Conservation (phyloP, 2,888 invertebrate genomes). For the Liodrosophila aerea region DNA sequence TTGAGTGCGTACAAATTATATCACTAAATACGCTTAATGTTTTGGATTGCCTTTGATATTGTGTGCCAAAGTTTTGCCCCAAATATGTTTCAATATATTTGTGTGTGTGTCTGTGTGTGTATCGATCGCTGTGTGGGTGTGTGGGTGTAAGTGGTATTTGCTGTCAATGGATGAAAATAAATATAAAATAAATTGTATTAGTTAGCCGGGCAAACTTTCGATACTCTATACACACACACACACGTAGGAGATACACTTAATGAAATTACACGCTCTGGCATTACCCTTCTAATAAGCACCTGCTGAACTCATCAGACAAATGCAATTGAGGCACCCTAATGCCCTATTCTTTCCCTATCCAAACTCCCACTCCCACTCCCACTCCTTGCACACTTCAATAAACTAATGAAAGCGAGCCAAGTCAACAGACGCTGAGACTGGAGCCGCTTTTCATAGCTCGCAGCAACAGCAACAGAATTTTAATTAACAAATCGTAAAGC, state of each 20-base stretch:
- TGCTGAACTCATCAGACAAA: slow-evolving; percentile 22
- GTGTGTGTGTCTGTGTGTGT: too few relatives aligned
- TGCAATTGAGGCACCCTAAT: slow-evolving; percentile 34
- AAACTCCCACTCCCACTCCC: background rate
- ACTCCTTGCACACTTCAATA: slow-evolving; percentile 21
- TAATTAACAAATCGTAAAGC: slow-evolving; percentile 72
- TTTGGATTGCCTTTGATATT: slow-evolving; percentile 68
- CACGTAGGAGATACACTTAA: slow-evolving; percentile 33
- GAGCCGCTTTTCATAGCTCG: background rate
- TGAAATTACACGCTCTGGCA: slow-evolving; percentile 44
- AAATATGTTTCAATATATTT: background rate
- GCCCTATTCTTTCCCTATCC: too few relatives aligned
- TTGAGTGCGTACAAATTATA: slow-evolving; percentile 72
- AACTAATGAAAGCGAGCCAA: slow-evolving; percentile 53
- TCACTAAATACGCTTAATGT: slow-evolving; percentile 65
- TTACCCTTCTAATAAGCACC: slow-evolving; percentile 33
- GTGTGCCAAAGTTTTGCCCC: slow-evolving; percentile 18
- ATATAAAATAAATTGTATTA: slow-evolving; percentile 8
- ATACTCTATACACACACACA: slow-evolving; percentile 9
- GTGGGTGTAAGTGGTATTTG: too few relatives aligned
- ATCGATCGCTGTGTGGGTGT: background rate
- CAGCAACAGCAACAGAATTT: slow-evolving; percentile 55
- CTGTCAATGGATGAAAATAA: background rate
- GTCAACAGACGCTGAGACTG: slow-evolving; percentile 16
- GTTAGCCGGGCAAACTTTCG: slow-evolving; percentile 23